Conservation (phyloP, 2,888 invertebrate species). For the Phaonia tiefii region DNA sequence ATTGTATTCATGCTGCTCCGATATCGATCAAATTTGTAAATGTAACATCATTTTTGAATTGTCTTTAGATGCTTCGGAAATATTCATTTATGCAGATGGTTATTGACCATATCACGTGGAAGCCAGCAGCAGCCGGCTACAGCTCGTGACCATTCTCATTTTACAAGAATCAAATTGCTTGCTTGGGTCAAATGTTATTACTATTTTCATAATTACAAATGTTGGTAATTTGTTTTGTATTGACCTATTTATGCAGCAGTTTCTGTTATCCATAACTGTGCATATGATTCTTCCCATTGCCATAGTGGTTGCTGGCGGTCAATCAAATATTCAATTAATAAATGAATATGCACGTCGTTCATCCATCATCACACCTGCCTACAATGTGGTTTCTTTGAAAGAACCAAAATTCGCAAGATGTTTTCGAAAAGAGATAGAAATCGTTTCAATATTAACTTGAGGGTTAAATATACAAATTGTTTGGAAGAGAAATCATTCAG, state of each 20-base stretch:
- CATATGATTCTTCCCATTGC: slow-evolving; percentile 39
- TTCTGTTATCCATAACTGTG: slow-evolving; percentile 30
- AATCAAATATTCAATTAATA: slow-evolving; percentile 39
- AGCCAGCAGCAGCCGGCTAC: slow-evolving; percentile 46
- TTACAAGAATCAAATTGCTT: too few relatives aligned
- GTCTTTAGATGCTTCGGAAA: slow-evolving; percentile 8
- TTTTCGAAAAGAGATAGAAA: slow-evolving; percentile 49
- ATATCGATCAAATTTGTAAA: slow-evolving; percentile 27
- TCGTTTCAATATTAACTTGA: slow-evolving; percentile 24
- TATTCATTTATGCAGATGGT: slow-evolving; percentile 63
- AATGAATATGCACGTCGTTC: slow-evolving; percentile 41
- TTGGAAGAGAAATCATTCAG: slow-evolving; percentile 13
- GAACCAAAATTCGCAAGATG: neutral
- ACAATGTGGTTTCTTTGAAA: slow-evolving; percentile 53
- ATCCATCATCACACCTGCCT: slow-evolving; percentile 63
- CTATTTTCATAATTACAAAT: slow-evolving; percentile 9
- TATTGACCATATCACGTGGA: slow-evolving; percentile 58
- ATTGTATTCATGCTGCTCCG: neutral
- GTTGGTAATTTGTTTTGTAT: slow-evolving; percentile 30
- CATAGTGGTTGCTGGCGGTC: slow-evolving; percentile 23
- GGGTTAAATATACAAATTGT: slow-evolving; percentile 2
- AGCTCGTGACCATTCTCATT: slow-evolving; percentile 37
- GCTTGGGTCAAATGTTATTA: too few relatives aligned
- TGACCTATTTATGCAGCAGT: neutral
- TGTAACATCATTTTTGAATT: slow-evolving; percentile 22